phyloP scores from a whole-genome alignment of 2,797 vertebrate species.

The Peromyscus eremicus region DNA sequence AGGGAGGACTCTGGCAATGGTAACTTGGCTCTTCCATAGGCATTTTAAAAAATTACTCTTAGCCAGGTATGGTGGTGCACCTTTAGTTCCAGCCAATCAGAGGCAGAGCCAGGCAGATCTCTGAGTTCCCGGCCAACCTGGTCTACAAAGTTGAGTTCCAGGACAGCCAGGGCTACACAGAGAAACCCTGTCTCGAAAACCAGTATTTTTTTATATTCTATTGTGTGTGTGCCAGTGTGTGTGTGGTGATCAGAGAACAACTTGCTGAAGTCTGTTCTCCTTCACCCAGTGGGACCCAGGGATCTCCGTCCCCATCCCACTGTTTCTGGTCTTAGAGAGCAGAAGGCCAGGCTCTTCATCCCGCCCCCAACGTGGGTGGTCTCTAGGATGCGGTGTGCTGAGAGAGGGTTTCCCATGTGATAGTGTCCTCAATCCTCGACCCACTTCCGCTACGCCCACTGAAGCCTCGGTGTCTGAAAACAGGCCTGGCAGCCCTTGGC shows the following conservation, averaged over 20 bases:
- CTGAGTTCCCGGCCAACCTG: not conserved
- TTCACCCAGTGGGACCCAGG: not conserved
- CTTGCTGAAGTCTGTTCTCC: not conserved
- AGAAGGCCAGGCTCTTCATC: not conserved
- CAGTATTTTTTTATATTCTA: not conserved
- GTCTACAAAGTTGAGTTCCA: not conserved
- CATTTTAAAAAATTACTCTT: not conserved
- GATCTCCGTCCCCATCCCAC: not conserved
- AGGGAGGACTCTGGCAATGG: not conserved
- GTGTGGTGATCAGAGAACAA: not conserved
- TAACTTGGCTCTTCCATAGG: not conserved
- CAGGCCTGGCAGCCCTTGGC: not conserved
- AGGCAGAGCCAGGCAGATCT: not conserved
- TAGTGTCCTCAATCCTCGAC: fast-evolving
- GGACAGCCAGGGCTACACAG: not conserved
- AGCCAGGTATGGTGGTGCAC: not conserved
- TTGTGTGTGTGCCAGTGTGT: not conserved
- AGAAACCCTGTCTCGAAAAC: not conserved
- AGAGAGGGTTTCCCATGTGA: not conserved
- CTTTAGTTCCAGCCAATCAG: not conserved
- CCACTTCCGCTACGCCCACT: too few species aligned
- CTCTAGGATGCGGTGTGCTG: not conserved
- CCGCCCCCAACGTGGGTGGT: not conserved
- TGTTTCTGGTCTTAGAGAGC: not conserved
- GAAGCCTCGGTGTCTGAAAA: not conserved